Evolutionary conservation across 2,888 invertebrate genomes (phyloP), one percentile per base, ranked within the genome.

Genomic region (Acanthosepion lycidas): DNA sequence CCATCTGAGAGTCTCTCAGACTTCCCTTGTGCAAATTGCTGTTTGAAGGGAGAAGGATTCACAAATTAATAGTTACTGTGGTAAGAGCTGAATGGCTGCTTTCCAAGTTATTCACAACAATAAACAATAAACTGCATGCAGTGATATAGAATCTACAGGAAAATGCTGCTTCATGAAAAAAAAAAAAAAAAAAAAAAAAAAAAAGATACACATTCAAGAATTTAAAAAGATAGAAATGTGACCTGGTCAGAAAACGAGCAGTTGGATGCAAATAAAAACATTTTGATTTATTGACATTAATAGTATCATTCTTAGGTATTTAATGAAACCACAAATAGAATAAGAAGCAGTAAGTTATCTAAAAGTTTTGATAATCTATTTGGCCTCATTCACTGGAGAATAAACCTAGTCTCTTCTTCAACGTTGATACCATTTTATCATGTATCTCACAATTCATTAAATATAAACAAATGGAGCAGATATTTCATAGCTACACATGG

Each of bases 21-120:
- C 64, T 94, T 94, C 55, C 59, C 94, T 64, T 94, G 94, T 94
- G 55, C 94, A 94, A 94, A 94, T 94, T 94, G 94, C 94, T 94
- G 94, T 94, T 94, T 48, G 48, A 64, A 94, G n/a, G 64, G 15
- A 94, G 78, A 78, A 78, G 78, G 78, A 78, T 78, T 78, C 33
- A 78, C n/a, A n/a, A 5, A 33, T 78, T 78, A 78, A n/a, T 78
- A 78, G 9, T n/a, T 33, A 78, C 78, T 78, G 78, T 12, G 78
- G n/a, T 12, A 78, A 78, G 78, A 78, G 78, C n/a, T n/a, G 33
- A 78, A 78, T 78, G 5, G 78, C 12, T 33, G n/a, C n/a, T 78
- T 78, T 78, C 78, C n/a, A 78, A n/a, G 78, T n/a, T n/a, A 78
- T 78, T n/a, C n/a, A 78, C 28, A n/a, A 59, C 23, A 59, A 59